Percentiles rank a stretch among this genome's conserved stretches.
These are phyloP conservation scores for Falco berigora DNA, from an alignment of 2,797 vertebrate species.

Conservation along the genomic window DNA sequence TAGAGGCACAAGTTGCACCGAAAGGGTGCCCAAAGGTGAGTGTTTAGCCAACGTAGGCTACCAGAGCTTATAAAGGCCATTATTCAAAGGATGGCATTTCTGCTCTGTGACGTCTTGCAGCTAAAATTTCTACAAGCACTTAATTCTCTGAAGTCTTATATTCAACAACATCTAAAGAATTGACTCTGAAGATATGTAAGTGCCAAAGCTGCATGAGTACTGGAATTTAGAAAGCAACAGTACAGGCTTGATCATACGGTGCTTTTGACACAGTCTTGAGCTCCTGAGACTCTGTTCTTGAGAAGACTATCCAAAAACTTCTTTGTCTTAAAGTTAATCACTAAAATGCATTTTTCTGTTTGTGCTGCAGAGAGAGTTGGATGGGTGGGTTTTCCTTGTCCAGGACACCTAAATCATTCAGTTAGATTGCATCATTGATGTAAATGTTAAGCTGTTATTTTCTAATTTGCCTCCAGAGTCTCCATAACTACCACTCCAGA, in stretches of 20 bases:
- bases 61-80: background rate
- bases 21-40: background rate
- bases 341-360: background rate
- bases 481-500: background rate
- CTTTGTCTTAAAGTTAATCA: background rate
- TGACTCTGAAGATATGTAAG: background rate
- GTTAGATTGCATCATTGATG: background rate
- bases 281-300: background rate
- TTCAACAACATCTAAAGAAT: background rate
- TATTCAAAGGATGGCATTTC: background rate
- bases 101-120: background rate
- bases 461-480: slow-evolving; percentile 3
- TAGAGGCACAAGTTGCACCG: background rate
- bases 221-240: background rate
- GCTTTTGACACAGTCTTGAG: background rate
- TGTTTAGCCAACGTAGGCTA: background rate
- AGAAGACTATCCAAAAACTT: background rate
- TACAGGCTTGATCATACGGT: background rate
- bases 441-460: slow-evolving; percentile 9
- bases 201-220: background rate
- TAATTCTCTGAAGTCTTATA: background rate
- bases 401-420: background rate
- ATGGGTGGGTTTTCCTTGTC: background rate
- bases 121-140: background rate
- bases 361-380: background rate